phyloP scores from a whole-genome alignment of 1,140 invertebrate genomes.

The Drosophila elegans region DNA sequence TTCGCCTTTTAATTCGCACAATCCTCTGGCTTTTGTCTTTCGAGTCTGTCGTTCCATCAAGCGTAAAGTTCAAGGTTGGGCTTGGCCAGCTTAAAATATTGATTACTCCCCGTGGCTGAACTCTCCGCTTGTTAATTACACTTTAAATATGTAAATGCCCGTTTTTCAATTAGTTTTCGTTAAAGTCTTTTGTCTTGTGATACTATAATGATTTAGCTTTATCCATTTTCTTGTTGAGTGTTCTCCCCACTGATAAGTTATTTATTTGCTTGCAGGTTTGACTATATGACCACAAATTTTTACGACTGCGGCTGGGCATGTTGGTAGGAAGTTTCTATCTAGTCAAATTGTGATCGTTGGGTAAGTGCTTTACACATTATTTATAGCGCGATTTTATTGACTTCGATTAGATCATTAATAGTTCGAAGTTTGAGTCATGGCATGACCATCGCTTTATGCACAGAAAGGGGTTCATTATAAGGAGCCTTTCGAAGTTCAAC shows the following conservation, averaged over 20 bases:
- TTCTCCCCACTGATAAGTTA: conserved; percentile 27
- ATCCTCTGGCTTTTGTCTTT: conserved; percentile 33
- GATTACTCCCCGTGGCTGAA: conserved; percentile 59
- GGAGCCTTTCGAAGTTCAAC: not conserved
- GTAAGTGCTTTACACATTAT: conserved; percentile 43
- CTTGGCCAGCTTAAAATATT: conserved; percentile 62
- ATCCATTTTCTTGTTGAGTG: conserved; percentile 11
- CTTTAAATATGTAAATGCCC: conserved; percentile 77
- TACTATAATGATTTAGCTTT: conserved; percentile 52
- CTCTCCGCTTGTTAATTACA: conserved; percentile 58
- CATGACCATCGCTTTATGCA: conserved; percentile 24
- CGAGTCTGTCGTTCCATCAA: conserved; percentile 4
- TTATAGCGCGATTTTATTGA: conserved; percentile 38
- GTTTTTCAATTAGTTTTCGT: conserved; percentile 73
- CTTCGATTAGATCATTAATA: conserved; percentile 47
- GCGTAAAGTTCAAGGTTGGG: conserved; percentile 69
- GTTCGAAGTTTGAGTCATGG: conserved; percentile 24
- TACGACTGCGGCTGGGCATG: conserved; percentile 3
- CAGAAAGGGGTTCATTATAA: not conserved
- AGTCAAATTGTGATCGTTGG: conserved; percentile 8
- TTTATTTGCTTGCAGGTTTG: conserved; percentile 6
- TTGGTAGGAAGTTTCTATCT: conserved; percentile 14
- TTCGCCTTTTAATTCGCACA: conserved; percentile 61
- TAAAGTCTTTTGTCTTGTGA: conserved; percentile 48
- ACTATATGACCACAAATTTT: conserved; percentile 14